Percentiles rank a stretch among this genome's conserved stretches.
These are phyloP conservation scores for Brienomyrus longianalis DNA, from an alignment of 2,113 vertebrate species.

Conservation along the genomic window DNA sequence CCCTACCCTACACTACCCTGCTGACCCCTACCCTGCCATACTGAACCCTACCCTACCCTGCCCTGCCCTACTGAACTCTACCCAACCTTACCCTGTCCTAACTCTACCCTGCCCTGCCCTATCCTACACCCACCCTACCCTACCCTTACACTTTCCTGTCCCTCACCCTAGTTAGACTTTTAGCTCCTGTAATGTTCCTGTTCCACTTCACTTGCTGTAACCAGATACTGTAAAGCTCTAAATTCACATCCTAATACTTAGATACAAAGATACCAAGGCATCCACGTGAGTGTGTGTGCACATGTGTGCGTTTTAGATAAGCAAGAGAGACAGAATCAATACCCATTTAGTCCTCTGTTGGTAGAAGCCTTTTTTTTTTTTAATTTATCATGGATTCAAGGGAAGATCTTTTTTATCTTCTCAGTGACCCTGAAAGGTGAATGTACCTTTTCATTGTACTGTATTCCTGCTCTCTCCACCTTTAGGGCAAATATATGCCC, in stretches of 20 bases:
- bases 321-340: not conserved
- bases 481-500: slow-evolving; percentile 42
- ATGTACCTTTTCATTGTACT: slow-evolving; percentile 3
- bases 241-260: not conserved
- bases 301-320: not conserved
- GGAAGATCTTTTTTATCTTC: not conserved
- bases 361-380: not conserved
- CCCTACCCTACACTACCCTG: too few relatives aligned
- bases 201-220: not conserved
- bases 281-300: not conserved
- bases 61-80: not conserved
- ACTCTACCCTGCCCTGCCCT: too few relatives aligned
- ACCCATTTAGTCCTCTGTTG: not conserved
- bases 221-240: not conserved
- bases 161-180: not conserved
- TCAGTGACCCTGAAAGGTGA: not conserved
- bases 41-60: not conserved
- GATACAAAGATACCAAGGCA: not conserved
- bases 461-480: slow-evolving; percentile 28
- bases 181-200: not conserved
- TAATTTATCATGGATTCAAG: not conserved
- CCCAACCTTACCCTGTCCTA: too few relatives aligned
- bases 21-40: not conserved
- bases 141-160: not conserved
- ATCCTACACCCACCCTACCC: too few relatives aligned